Base-by-base conservation (phyloP, 2,888 invertebrate genomes). In the Plemyria rubiginata region DNA sequence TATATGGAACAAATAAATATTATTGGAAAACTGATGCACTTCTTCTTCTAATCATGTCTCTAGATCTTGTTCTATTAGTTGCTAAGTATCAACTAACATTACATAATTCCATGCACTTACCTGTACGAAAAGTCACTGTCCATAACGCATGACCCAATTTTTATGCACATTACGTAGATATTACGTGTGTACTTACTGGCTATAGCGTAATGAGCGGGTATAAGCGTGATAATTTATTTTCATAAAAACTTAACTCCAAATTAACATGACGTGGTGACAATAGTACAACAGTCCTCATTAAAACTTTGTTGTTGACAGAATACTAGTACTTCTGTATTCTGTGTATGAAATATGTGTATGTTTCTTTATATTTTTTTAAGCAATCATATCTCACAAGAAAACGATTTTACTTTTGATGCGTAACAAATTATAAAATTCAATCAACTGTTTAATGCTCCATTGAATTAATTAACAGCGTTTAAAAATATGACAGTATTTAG, bases 61-160 rank as follows among this genome's bases (percentile, higher is more conserved):
- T 48, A 56, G 56, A 61, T 46, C 15, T 9, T 38, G 36, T 11
- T 8, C 9, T 7, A 38, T 8, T 38, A 11, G n/a, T n/a, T 32
- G 32, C 5, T 9, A 16, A 62, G 22, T 40, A 38, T 48, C 63
- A n/a, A 60, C 40, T 62, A 65, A 66, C 40, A 61, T 59, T 70
- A 66, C 55, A 64, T 71, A 71, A 65, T 41, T 22, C 46, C 46
- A 62, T 66, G 62, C 64, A 67, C 22, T 22, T 22, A 22, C 58
- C 56, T 70, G 71, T 70, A 72, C 73, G 66, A 57, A 70, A 80
- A 79, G 70, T 70, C 75, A 72, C 67, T 67, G 70, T 60, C 76
- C 77, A 76, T 74, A 70, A 74, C 84, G 74, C 54, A 64, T 68
- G 88, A 83, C 88, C 90, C 71, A 84, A 88, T 86, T 88, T 85